Base-by-base conservation (phyloP, 2,113 vertebrate species). In the Colius striatus region DNA sequence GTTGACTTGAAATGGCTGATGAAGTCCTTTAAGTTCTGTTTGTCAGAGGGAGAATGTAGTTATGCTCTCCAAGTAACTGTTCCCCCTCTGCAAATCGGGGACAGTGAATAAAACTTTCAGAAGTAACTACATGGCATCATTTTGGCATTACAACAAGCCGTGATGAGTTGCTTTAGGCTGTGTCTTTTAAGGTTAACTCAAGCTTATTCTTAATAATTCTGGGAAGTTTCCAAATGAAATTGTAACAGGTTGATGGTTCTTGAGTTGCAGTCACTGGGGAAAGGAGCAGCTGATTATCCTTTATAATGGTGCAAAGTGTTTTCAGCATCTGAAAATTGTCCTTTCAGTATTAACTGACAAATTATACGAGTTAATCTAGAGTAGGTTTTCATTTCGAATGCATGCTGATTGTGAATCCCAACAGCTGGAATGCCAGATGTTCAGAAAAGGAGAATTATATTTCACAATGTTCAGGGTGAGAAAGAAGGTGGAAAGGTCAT, bases 361-460 rank as follows among this genome's bases (percentile, higher is more conserved):
- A 50, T 71, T 71, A 26, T 67, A n/a, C 19, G 66, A 41, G 23
- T 53, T 81, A 34, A 66, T 85, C 66, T 78, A 43, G 25, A 67
- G 25, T 10, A n/a, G 17, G 5, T 41, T 95, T 92, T 90, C 25
- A 86, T 88, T 86, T 76, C 76, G 79, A 54, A 30, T n/a, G 57
- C 10, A 1, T 7, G 10, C 32, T 53, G 70, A 66, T n/a, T 27
- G 61, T 34, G 76, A 83, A 62, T 90, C 66, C 53, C 61, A 63
- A 41, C 79, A 92, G 66, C 86, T 87, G 86, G 70, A 75, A 38
- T 85, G 53, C 66, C 79, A 88, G 75, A 82, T 85, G 86, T 82
- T 82, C 43, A 21, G 53, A 41, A 75, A 45, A 58, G 51, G 65
- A 62, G 47, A 78, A 78, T 90, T 51, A 15, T 61, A 53, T 47